Evolutionary conservation across 2,797 vertebrate genomes (phyloP).

Genomic region (Pachyuromys duprasi): DNA sequence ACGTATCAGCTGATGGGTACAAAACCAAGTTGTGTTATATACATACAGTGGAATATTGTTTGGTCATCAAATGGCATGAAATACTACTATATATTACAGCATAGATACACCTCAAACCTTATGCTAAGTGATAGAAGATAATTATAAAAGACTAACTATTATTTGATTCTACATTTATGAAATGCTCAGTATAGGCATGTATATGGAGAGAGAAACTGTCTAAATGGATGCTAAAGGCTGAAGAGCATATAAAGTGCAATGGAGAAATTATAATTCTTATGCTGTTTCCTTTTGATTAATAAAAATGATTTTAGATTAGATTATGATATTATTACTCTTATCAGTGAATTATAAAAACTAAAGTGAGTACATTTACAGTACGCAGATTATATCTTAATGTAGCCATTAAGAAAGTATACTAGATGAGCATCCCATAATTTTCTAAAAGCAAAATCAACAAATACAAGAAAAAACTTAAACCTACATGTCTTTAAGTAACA

Average conservation of each 20-base stretch:
- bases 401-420: background rate
- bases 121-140: background rate
- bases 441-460: conserved; percentile 51
- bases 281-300: background rate
- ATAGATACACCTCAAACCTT: background rate
- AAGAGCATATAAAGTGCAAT: background rate
- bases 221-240: background rate
- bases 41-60: background rate
- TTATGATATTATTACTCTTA: background rate
- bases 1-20: background rate
- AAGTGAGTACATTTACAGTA: background rate
- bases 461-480: conserved; percentile 11
- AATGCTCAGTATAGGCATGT: background rate
- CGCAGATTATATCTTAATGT: conserved; percentile 2
- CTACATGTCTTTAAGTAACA: background rate
- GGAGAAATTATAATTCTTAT: background rate
- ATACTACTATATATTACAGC: background rate
- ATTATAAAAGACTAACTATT: background rate
- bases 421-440: conserved; percentile 1
- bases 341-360: conserved; percentile 11
- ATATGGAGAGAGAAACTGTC: background rate
- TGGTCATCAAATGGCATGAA: background rate
- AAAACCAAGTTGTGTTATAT: background rate
- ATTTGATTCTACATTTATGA: background rate
- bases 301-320: conserved; percentile 1